phyloP scores from a whole-genome alignment of 2,888 invertebrate species.

The Argynnis bischoffii region DNA sequence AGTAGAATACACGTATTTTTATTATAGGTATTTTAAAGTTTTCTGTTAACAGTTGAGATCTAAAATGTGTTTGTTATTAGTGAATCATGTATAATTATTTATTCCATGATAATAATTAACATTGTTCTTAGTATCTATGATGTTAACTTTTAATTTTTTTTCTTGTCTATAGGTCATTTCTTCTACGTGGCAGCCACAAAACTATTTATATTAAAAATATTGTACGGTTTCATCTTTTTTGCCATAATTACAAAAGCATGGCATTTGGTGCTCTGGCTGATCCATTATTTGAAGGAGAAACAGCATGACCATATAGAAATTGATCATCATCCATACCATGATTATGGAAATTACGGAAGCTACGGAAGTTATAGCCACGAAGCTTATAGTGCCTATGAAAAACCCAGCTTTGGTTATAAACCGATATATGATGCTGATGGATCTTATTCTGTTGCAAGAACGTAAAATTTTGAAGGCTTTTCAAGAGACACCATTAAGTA shows the following conservation, averaged over 20 bases:
- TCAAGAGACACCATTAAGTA: too few species aligned
- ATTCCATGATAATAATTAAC: too few species aligned
- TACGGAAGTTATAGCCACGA: conserved; percentile 42
- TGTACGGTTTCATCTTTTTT: conserved; percentile 69
- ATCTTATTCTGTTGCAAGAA: conserved; percentile 58
- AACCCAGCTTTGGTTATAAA: conserved; percentile 40
- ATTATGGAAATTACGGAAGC: conserved; percentile 43
- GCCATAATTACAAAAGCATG: conserved; percentile 63
- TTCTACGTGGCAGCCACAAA: conserved; percentile 72
- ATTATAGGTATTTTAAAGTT: too few species aligned
- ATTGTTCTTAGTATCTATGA: too few species aligned
- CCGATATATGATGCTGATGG: conserved; percentile 69
- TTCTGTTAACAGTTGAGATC: too few species aligned
- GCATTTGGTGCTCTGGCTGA: conserved; percentile 69
- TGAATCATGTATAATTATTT: too few species aligned
- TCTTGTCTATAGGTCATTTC: conserved; percentile 69
- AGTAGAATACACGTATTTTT: too few species aligned
- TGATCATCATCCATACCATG: conserved; percentile 49
- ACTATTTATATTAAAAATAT: conserved; percentile 64
- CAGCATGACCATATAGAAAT: conserved; percentile 54
- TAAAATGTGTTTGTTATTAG: too few species aligned
- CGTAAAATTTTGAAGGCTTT: background rate
- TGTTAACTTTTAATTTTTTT: conserved; percentile 17
- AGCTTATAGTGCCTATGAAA: conserved; percentile 43
- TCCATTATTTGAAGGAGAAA: conserved; percentile 64